Evolutionary conservation across 1,140 invertebrate species (phyloP).

Genomic region (Conus ventricosus): DNA sequence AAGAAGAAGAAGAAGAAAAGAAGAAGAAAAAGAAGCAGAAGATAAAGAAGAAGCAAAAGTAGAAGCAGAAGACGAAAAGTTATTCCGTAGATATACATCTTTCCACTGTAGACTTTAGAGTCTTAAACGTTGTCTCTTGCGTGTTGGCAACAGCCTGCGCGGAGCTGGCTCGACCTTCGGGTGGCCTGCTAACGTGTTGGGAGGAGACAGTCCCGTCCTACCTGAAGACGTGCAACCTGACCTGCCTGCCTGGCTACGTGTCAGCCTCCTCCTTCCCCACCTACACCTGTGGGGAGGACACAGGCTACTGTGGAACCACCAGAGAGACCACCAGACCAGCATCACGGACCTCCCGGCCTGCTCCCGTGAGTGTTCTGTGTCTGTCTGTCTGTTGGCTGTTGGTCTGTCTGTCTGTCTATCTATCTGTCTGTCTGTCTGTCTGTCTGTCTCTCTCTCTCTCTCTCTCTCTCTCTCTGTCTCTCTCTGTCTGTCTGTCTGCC

Average conservation of each 20-base stretch:
- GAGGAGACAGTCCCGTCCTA: neutral
- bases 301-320: slow-evolving; percentile 21
- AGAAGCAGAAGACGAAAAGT: no score
- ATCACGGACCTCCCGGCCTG: neutral
- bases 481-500: no score
- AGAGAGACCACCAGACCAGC: neutral
- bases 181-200: neutral
- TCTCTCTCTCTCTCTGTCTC: no score
- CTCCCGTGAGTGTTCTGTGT: neutral
- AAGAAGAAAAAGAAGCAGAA: no score
- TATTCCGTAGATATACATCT: no score
- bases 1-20: no score
- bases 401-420: no score
- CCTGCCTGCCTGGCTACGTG: slow-evolving; percentile 2
- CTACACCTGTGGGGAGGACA: slow-evolving; percentile 18
- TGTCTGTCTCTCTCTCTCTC: no score
- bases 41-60: no score
- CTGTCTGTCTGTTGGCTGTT: no score
- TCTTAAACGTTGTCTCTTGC: neutral
- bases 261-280: neutral
- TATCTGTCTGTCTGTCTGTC: no score
- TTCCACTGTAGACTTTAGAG: no score
- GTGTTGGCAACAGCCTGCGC: neutral
- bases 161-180: neutral
- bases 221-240: slow-evolving; percentile 13